These are phyloP conservation scores for Acanthisitta chloris DNA, from an alignment of 2,113 vertebrate genomes.

Conservation along the genomic window DNA sequence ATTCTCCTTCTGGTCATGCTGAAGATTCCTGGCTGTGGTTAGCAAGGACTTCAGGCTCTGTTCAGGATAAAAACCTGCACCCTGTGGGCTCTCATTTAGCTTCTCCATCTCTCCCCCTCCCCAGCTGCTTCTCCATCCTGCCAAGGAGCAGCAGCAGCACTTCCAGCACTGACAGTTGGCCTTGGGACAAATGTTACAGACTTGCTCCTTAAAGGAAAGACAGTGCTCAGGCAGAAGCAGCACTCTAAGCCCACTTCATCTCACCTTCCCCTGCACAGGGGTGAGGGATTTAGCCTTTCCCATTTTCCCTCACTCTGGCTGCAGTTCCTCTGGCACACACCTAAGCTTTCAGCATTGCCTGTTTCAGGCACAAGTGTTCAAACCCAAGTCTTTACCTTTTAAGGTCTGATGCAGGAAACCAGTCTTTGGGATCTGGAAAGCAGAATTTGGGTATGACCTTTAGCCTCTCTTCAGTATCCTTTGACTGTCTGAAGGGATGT, in stretches of 20 bases:
- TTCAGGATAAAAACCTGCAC: not conserved
- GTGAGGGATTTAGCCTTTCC: not conserved
- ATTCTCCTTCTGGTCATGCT: not conserved
- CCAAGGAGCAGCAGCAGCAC: not conserved
- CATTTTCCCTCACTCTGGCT: not conserved
- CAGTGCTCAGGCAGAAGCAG: not conserved
- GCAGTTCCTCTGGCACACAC: not conserved
- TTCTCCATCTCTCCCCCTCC: not conserved
- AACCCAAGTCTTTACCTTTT: constrained; percentile 78
- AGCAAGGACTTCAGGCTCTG: not conserved
- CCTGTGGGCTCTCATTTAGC: not conserved
- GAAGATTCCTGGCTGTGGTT: not conserved
- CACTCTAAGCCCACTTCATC: not conserved
- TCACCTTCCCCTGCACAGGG: not conserved
- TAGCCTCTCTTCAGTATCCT: constrained; percentile 91
- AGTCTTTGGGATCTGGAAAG: constrained; percentile 92
- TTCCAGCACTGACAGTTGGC: not conserved
- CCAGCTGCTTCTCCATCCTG: not conserved
- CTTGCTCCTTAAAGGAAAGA: not conserved
- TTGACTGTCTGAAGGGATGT: constrained; percentile 85
- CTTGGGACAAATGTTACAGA: not conserved
- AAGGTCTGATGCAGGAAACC: constrained; percentile 84
- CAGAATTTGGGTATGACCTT: constrained; percentile 96
- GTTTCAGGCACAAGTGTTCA: not conserved
- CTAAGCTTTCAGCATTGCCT: not conserved